Evolutionary conservation across 2,113 vertebrate species (phyloP).

Genomic region (Rhegmatorhina hoffmannsi): DNA sequence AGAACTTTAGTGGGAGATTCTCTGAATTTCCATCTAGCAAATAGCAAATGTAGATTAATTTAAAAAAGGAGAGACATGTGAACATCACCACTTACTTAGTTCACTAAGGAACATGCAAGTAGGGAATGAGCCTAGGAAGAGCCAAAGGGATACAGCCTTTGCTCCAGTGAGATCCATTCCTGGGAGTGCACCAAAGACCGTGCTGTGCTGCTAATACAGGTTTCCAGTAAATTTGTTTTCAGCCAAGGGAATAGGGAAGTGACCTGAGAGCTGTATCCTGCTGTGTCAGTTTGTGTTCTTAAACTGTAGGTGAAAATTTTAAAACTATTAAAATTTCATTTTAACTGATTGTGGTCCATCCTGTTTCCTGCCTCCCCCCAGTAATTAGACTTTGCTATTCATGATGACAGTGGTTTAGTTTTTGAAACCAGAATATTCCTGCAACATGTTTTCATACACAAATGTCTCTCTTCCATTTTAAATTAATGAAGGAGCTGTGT

Average conservation of each 20-base stretch:
- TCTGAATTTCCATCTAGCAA: not conserved
- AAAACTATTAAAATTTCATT: not conserved
- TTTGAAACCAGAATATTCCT: not conserved
- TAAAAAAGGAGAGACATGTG: accelerated
- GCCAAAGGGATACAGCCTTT: accelerated
- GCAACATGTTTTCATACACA: not conserved
- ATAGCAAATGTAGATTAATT: not conserved
- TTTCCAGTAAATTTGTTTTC: not conserved
- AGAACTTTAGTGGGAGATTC: not conserved
- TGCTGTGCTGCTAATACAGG: not conserved
- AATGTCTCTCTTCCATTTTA: not conserved
- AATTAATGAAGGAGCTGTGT: not conserved
- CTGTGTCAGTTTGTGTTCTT: not conserved
- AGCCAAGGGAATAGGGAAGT: not conserved
- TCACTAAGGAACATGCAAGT: not conserved
- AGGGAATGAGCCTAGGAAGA: not conserved
- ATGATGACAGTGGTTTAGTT: not conserved
- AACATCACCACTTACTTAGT: not conserved
- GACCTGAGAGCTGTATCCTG: not conserved
- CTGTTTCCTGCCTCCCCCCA: accelerated
- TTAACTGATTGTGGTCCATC: not conserved
- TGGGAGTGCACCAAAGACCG: not conserved
- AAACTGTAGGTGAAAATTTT: not conserved
- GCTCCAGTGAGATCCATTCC: not conserved
- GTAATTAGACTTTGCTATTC: not conserved